phyloP scores from a whole-genome alignment of 2,888 invertebrate species.

The Trichopoda pennipes region DNA sequence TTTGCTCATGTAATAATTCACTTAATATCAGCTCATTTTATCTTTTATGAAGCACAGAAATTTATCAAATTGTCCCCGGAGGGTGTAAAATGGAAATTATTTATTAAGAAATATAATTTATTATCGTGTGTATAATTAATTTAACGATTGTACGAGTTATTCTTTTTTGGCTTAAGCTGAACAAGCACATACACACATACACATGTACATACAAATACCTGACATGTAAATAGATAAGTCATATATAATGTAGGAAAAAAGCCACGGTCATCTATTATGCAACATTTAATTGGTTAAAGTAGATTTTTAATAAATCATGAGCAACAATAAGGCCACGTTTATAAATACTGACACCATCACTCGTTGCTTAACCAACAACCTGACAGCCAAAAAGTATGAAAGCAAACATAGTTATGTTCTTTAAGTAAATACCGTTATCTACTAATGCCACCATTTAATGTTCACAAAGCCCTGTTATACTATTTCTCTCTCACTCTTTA shows the following conservation, averaged over 20 bases:
- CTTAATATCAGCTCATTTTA: slow-evolving; percentile 36
- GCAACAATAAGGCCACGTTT: slow-evolving; percentile 40
- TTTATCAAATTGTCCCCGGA: slow-evolving; percentile 62
- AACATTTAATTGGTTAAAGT: slow-evolving; percentile 63
- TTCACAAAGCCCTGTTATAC: not conserved
- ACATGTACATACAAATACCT: not conserved
- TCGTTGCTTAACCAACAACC: not conserved
- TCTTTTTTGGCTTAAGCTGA: not conserved
- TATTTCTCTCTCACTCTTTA: too few relatives aligned
- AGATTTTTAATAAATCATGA: slow-evolving; percentile 65
- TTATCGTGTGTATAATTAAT: slow-evolving; percentile 65
- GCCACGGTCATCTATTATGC: slow-evolving; percentile 58
- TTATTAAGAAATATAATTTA: slow-evolving; percentile 66
- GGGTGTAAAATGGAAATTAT: slow-evolving; percentile 59
- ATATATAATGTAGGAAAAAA: not conserved
- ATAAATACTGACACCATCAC: slow-evolving; percentile 23
- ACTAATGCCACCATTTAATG: not conserved
- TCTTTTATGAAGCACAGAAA: slow-evolving; percentile 32
- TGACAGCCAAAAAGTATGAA: not conserved
- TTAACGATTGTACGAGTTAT: slow-evolving; percentile 45
- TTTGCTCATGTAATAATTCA: slow-evolving; percentile 37
- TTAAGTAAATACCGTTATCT: not conserved
- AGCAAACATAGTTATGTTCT: not conserved
- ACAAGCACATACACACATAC: not conserved
- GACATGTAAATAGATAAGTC: slow-evolving; percentile 20